Base-by-base conservation (phyloP, 2,888 invertebrate species). In the Lysandra coridon region DNA sequence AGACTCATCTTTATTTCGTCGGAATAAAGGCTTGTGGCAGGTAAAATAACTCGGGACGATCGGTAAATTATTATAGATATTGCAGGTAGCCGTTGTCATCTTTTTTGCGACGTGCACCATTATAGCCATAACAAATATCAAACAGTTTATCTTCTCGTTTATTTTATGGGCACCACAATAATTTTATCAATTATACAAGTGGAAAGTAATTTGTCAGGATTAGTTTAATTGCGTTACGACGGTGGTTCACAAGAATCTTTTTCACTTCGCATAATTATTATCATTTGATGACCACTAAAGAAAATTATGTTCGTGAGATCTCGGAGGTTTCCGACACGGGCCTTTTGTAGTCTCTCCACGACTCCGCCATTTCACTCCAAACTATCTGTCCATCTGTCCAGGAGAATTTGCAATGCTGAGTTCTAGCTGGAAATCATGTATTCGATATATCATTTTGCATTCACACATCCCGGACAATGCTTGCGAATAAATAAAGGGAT, bases 51-150 rank as follows among this genome's bases (percentile, higher is more conserved):
- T 17, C 4, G 0, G 57, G 10, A 57, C 17, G 57, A 0, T 57
- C 57, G 17, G 57, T 57, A 57, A 57, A 57, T 57, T 57, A 84
- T 88, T 87, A 88, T 89, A 69, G 69, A 69, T 33, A 69, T 33
- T 69, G 89, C 86, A 86, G 88, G 88, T 88, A 87, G 88, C 88
- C 85, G 83, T 82, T 87, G 88, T 90, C 89, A 88, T 89, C 89
- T 87, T 87, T 86, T 89, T 87, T 79, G 78, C 78, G 85, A 85
- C 83, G 82, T 83, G 82, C 82, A 78, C 78, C 80, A 80, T 81
- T 84, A 81, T 80, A 78, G 82, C 81, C 80, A 81, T 85, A 82
- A 85, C 84, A 84, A 82, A 81, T 85, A 82, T 85, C 84, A 84
- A 82, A 40, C 81, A 81, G 83, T 83, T 85, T 84, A 84, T 30